phyloP scores from a whole-genome alignment of 2,797 vertebrate genomes.

The Ctenopoma multispine region DNA sequence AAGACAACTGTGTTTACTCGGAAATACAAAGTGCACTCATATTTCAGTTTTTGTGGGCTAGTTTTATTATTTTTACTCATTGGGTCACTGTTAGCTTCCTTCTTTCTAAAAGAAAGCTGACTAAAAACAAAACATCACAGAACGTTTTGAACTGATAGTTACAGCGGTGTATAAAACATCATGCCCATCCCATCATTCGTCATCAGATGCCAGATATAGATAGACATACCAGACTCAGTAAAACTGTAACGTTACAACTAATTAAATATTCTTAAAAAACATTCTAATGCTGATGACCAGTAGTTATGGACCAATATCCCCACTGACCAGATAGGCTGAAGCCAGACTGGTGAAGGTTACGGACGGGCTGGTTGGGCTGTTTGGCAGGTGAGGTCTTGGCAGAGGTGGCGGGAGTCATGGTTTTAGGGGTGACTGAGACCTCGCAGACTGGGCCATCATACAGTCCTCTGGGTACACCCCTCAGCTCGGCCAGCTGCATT shows the following conservation, averaged over 20 bases:
- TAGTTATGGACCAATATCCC: background rate
- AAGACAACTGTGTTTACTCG: background rate
- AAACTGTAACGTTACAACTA: too few relatives aligned
- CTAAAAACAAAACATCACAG: background rate
- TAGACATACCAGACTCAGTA: too few relatives aligned
- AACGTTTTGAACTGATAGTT: too few relatives aligned
- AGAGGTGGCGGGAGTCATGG: slow-evolving; percentile 93
- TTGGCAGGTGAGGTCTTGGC: slow-evolving; percentile 98
- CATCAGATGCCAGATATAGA: too few relatives aligned
- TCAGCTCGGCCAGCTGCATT: slow-evolving; percentile 92
- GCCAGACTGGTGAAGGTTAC: slow-evolving; percentile 98
- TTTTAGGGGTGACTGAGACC: slow-evolving; percentile 95
- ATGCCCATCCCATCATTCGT: background rate
- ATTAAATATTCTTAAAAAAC: too few relatives aligned
- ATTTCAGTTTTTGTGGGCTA: background rate
- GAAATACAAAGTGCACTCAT: background rate
- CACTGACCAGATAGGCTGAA: slow-evolving; percentile 96
- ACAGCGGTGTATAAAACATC: background rate
- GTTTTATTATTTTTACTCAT: background rate
- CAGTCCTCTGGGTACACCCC: slow-evolving; percentile 94
- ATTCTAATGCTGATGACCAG: too few relatives aligned
- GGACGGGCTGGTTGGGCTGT: slow-evolving; percentile 91
- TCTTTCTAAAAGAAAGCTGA: too few relatives aligned
- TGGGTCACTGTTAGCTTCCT: background rate
- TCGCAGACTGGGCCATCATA: slow-evolving; percentile 97